Evolutionary conservation across 2,888 invertebrate species (phyloP).

Genomic region (Euclidia mi): DNA sequence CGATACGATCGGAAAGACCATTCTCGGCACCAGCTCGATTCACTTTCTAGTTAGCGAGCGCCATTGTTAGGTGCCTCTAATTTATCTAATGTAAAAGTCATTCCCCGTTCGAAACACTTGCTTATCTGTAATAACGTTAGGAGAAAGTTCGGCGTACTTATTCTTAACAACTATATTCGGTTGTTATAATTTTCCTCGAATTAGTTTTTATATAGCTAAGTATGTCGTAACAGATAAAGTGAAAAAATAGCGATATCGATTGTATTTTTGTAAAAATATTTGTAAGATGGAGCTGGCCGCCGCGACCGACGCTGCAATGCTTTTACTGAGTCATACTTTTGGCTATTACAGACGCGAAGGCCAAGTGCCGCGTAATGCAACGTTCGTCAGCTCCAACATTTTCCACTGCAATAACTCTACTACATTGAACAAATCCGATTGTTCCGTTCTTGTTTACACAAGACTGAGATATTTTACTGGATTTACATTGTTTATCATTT

Average conservation of each 20-base stretch:
- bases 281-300: conserved; percentile 30
- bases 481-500: conserved; percentile 22
- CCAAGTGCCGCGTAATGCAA: conserved; percentile 70
- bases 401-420: conserved; percentile 69
- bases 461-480: conserved; percentile 22
- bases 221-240: background rate
- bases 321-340: conserved; percentile 76
- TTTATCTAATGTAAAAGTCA: conserved; percentile 81
- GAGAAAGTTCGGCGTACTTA: conserved; percentile 45
- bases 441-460: conserved; percentile 61
- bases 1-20: conserved; percentile 84
- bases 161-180: conserved; percentile 21
- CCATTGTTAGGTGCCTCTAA: conserved; percentile 82
- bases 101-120: conserved; percentile 64
- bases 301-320: conserved; percentile 64
- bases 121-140: conserved; percentile 47
- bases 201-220: background rate
- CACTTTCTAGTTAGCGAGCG: conserved; percentile 84
- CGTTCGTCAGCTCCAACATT: conserved; percentile 68
- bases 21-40: conserved; percentile 77
- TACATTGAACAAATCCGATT: conserved; percentile 69
- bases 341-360: conserved; percentile 76
- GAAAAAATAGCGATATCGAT: background rate
- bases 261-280: background rate
- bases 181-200: conserved; percentile 22